phyloP scores from a whole-genome alignment of 2,888 invertebrate genomes.

The Celastrina argiolus region DNA sequence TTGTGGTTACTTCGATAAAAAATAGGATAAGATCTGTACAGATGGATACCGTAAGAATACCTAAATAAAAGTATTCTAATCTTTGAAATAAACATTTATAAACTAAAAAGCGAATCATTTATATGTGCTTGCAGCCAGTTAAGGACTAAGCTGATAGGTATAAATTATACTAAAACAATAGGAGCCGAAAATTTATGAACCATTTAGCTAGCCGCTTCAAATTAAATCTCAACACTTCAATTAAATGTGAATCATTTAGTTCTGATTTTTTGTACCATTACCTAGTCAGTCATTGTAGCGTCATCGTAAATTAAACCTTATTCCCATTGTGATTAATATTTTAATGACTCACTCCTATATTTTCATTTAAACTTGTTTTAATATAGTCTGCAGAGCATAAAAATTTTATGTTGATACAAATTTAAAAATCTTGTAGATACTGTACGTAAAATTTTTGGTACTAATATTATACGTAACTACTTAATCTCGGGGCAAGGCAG shows the following conservation, averaged over 20 bases:
- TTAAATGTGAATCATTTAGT: slow-evolving; percentile 9
- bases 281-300: background rate
- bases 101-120: too few species aligned
- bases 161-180: background rate
- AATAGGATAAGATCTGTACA: too few species aligned
- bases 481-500: too few species aligned
- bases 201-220: background rate
- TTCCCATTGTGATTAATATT: background rate
- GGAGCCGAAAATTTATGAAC: background rate
- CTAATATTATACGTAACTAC: too few species aligned
- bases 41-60: too few species aligned
- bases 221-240: background rate
- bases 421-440: background rate
- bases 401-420: background rate
- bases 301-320: background rate
- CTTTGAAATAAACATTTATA: too few species aligned
- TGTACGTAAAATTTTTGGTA: too few species aligned
- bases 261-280: slow-evolving; percentile 11
- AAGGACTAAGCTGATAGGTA: too few species aligned
- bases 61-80: too few species aligned
- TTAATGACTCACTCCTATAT: background rate
- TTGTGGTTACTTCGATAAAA: too few species aligned
- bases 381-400: background rate
- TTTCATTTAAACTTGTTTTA: background rate
- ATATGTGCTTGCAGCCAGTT: too few species aligned